Evolutionary conservation across 1,140 invertebrate genomes (phyloP).

Genomic region (Spodoptera litura): DNA sequence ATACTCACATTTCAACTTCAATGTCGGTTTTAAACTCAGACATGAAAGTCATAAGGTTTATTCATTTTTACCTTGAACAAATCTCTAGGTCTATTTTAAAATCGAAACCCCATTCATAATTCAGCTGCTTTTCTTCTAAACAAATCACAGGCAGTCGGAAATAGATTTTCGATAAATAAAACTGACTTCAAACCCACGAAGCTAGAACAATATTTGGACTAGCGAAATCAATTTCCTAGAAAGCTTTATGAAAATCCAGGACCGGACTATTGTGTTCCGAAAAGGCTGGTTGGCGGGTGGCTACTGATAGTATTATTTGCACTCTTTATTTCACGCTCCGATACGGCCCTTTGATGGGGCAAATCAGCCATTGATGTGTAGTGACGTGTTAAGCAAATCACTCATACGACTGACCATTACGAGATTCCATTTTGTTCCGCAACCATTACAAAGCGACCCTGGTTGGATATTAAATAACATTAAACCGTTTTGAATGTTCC

Average conservation of each 20-base stretch:
- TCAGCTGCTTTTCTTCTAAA: no score
- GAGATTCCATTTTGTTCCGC: background rate
- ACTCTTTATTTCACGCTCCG: slow-evolving; percentile 44
- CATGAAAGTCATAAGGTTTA: background rate
- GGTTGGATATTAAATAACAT: no score
- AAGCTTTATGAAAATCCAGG: slow-evolving; percentile 28
- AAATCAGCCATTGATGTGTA: slow-evolving; percentile 40
- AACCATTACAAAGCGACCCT: background rate
- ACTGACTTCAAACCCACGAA: background rate
- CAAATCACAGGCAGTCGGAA: background rate
- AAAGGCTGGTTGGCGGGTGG: slow-evolving; percentile 17
- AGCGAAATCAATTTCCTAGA: slow-evolving; percentile 27
- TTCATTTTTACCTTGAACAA: background rate
- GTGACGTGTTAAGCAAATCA: slow-evolving; percentile 39
- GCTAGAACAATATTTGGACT: background rate
- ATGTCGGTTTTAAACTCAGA: no score
- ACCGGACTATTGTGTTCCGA: slow-evolving; percentile 14
- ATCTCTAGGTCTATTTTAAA: background rate
- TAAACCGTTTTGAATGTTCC: background rate
- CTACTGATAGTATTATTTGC: slow-evolving; percentile 42
- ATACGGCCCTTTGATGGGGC: slow-evolving; percentile 22
- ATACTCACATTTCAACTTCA: no score
- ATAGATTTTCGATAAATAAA: background rate
- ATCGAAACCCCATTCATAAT: background rate
- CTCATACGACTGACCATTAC: slow-evolving; percentile 37